Evolutionary conservation across 2,113 vertebrate genomes (phyloP), one percentile per base, ranked within the genome.

Genomic region (Gadus macrocephalus): DNA sequence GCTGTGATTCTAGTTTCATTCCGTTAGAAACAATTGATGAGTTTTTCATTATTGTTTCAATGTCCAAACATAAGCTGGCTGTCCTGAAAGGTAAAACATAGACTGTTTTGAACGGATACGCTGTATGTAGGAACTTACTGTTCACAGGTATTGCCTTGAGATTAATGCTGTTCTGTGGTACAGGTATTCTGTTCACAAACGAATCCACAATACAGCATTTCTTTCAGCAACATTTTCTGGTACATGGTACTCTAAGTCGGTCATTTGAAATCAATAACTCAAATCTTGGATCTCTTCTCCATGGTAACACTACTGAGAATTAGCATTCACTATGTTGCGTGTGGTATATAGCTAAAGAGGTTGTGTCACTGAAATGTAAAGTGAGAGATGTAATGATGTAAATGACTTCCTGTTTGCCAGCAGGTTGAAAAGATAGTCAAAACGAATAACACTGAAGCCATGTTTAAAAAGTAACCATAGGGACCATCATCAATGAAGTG

Each of bases 1-100:
- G 76, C 75, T 85, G 73, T 86, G 71, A 83, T 77, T 84, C 73
- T 77, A 69, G 80, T 75, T 88, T 84, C 72, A 83, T 88, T 91
- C 85, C 84, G 74, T 56, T 62, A 58, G 11, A 68, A 83, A 81
- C 69, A 59, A 73, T 25, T 72, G 75, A 70, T 67, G 66, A 53
- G 28, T 70, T 7, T 0, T 72, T 76, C 81, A 81, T 70, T 76
- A 68, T 25, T 81, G 71, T 76, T 59, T 66, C 53, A 66, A 62
- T 0, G 7, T 66, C 25, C 74, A 67, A 69, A 56, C 15, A 3
- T 56, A 35, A 71, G 65, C 19, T 64, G 59, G 63, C 59, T 66
- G 66, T 62, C 74, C 75, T 14, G 22, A 15, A 59, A 49, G 3
- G 42, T 12, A 42, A 22, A 19, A 27, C 15, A 20, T 59, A 38